Evolutionary conservation across 2,113 vertebrate genomes (phyloP), one percentile per base, ranked within the genome.

Genomic region (Cyprinodon brontotheroides): DNA sequence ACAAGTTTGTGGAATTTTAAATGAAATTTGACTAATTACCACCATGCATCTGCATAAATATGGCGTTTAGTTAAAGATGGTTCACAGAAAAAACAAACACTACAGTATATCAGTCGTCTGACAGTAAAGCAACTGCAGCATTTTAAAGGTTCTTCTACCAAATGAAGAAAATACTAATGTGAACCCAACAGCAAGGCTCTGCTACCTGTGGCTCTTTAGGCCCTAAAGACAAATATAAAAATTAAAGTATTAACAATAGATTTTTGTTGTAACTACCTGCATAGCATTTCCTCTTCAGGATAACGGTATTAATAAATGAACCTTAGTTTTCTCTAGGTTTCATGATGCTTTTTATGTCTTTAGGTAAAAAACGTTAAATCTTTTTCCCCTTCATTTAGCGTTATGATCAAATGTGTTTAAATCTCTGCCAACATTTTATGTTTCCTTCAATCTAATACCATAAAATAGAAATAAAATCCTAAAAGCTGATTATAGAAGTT

Each of bases 1-100:
- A 70, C 75, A 72, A 89, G 75, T 65, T 61, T 41, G 61, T 38
- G 61, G 50, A 47, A 39, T 20, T 75, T 69, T 61, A 67, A 15
- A 14, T 39, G 72, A 39, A 43, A 64, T 78, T 40, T 63, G 48
- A 57, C 15, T 9, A 3, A n/a, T 20, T 3, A n/a, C 17, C 8
- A n/a, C 7, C 8, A 57, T 20, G 17, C 50, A n/a, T 45, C 43
- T 45, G 43, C 43, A 11, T 45, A 45, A 45, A 45, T 10, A 11
- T 45, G 43, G 43, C 11, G 43, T 45, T 45, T 11, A 45, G 43
- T 11, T 11, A 8, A 45, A 45, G 43, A 45, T 11, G 9, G 43
- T 11, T 29, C 43, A 45, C 43, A 45, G 43, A 45, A 45, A 29
- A 11, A 61, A 29, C 20, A 29, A 37, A 36, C 60, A 61, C 17